Evolutionary conservation across 2,113 vertebrate genomes (phyloP), one percentile per base, ranked within the genome.

Genomic region (Psettodes erumei): DNA sequence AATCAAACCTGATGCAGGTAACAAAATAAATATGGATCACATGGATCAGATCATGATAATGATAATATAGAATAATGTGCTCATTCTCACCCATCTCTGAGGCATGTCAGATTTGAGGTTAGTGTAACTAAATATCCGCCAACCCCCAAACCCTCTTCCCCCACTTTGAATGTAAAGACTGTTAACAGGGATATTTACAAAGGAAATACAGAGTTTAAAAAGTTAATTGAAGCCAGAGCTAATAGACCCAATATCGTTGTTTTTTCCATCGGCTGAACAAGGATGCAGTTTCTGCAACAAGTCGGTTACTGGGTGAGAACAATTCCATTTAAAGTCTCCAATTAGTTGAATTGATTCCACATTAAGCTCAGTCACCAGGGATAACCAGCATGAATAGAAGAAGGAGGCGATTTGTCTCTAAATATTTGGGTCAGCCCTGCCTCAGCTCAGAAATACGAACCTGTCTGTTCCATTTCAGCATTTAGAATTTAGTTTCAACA

Each of bases 341-440:
- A 68, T 83, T 68, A 77, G 77, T 25, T 77, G 61, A 84, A 77
- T 75, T 79, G 78, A 82, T 72, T 82, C 60, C 50, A 65, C 2
- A 66, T 77, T 64, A 18, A 37, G 59, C 69, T 75, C 32, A 9
- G 71, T 80, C 81, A 81, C 73, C 60, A 67, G 83, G 78, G 74
- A 73, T 71, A 8, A 66, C 21, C 54, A 3, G 45, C 28, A 4
- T 54, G 74, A 72, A 84, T 58, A 40, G 63, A 82, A 79, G n/a
- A 75, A 71, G 51, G 47, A 74, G 74, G 42, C 54, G 42, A 62
- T 50, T 48, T 8, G 32, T 64, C 25, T 64, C 1, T 60, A 50
- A n/a, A 75, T 85, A 81, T 81, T 61, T 85, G 76, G 82, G 81
- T 81, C 82, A 71, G 42, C 25, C n/a, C 37, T 65, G 54, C 53